Evolutionary conservation across 2,797 vertebrate genomes (phyloP).

Genomic region (Cyclopterus lumpus): DNA sequence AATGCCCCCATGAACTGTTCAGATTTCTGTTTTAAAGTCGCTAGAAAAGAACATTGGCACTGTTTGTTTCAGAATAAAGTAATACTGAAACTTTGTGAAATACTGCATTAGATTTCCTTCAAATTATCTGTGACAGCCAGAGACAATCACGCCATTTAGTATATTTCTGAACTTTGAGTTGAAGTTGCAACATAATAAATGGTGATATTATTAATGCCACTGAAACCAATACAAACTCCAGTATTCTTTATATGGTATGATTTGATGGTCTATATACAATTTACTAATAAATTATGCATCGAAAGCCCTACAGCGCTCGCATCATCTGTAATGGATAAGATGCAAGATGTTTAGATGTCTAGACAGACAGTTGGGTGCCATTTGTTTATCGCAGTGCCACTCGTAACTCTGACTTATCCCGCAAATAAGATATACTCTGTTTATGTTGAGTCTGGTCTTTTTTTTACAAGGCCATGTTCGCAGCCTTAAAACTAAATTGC

Average conservation of each 20-base stretch:
- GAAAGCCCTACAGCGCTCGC: constrained; percentile 32
- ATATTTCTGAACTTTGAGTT: constrained; percentile 5
- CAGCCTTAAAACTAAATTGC: background rate
- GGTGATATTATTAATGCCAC: background rate
- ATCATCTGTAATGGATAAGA: constrained; percentile 20
- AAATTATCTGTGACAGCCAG: background rate
- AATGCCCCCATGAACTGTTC: background rate
- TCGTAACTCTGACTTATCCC: background rate
- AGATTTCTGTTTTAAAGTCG: constrained; percentile 15
- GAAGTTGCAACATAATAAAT: background rate
- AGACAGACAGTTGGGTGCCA: constrained; percentile 43
- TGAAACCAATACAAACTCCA: background rate
- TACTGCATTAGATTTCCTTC: background rate
- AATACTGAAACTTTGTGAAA: background rate
- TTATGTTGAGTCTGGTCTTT: constrained; percentile 11
- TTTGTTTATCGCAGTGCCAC: constrained; percentile 20
- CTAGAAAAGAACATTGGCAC: constrained; percentile 5
- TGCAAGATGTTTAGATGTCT: constrained; percentile 41
- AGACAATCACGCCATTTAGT: background rate
- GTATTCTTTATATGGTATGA: constrained; percentile 22
- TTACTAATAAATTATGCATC: constrained; percentile 67
- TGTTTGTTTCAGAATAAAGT: background rate
- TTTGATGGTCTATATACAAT: constrained; percentile 45
- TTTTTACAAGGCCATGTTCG: background rate
- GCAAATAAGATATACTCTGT: constrained; percentile 1